Evolutionary conservation across 2,888 invertebrate genomes (phyloP), one percentile per base, ranked within the genome.

Genomic region (Heteromurus nitidus): DNA sequence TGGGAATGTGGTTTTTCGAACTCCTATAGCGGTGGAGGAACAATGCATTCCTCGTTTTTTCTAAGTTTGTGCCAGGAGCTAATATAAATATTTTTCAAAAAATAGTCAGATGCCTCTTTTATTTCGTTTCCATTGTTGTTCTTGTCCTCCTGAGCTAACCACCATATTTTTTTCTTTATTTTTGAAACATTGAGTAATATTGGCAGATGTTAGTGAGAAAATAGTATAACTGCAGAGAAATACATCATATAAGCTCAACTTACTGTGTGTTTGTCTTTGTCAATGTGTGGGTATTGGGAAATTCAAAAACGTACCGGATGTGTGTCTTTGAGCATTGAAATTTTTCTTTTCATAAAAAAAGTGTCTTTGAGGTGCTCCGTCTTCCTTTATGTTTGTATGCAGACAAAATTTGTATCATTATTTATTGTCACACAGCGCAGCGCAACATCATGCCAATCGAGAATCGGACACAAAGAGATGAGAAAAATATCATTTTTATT

Each of bases 1-100:
- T 72, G 72, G 72, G 72, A 72, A 72, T 72, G 72, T n/a, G 72
- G 72, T 72, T 72, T 70, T n/a, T 13, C 36, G 11, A 65, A 26
- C 55, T 16, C 26, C 22, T 24, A 55, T 1, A 53, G 13, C 5
- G 7, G n/a, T 5, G 3, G 11, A 47, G n/a, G 47, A n/a, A 5
- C n/a, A 16, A n/a, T n/a, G n/a, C n/a, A n/a, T 5, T 16, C 16
- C n/a, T 47, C 3, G 47, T 47, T 3, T 47, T 47, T 5, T 36
- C 36, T 9, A 36, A 36, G 20, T 26, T 26, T 55, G 55, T 26
- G 55, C 62, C 62, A 62, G 62, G 20, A 31, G 31, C 62, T 31
- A 31, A 36, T 18, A n/a, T n/a, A n/a, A n/a, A n/a, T n/a, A n/a
- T n/a, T n/a, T n/a, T n/a, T n/a, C n/a, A n/a, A n/a, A 30, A 50